Conservation (phyloP, 2,797 vertebrate species). For the Amazona ochrocephala region DNA sequence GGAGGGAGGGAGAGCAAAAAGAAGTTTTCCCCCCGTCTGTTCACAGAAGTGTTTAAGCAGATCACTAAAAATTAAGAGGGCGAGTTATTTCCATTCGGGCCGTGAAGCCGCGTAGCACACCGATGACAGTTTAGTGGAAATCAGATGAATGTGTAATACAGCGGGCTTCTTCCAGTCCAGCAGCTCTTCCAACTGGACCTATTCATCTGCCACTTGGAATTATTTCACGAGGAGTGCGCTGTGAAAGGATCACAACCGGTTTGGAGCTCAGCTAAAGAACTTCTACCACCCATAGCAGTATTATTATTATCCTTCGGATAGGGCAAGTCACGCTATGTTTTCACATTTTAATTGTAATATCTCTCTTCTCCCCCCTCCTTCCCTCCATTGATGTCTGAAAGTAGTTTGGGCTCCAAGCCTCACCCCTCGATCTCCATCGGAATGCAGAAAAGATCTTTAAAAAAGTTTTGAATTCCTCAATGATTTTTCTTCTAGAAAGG, state of each 20-base stretch:
- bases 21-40: slow-evolving; percentile 67
- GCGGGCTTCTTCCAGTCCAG: slow-evolving; percentile 79
- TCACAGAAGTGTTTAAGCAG: slow-evolving; percentile 75
- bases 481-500: slow-evolving; percentile 95
- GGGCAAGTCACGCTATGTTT: slow-evolving; percentile 79
- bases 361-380: slow-evolving; percentile 32
- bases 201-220: slow-evolving; percentile 91
- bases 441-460: slow-evolving; percentile 88
- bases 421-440: slow-evolving; percentile 84
- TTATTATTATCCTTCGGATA: slow-evolving; percentile 65
- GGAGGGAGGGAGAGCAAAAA: background rate
- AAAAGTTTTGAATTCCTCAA: slow-evolving; percentile 96
- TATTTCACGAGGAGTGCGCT: slow-evolving; percentile 82
- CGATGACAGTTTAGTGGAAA: slow-evolving; percentile 71
- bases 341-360: slow-evolving; percentile 78
- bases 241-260: slow-evolving; percentile 83
- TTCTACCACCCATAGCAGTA: slow-evolving; percentile 72
- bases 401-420: slow-evolving; percentile 73
- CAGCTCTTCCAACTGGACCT: slow-evolving; percentile 86
- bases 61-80: slow-evolving; percentile 82
- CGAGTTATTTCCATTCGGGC: slow-evolving; percentile 76
- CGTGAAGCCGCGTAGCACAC: slow-evolving; percentile 67
- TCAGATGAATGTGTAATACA: slow-evolving; percentile 74
- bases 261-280: slow-evolving; percentile 79
- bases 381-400: slow-evolving; percentile 77